Conservation (phyloP, 2,797 vertebrate genomes). For the Mus minutoides region DNA sequence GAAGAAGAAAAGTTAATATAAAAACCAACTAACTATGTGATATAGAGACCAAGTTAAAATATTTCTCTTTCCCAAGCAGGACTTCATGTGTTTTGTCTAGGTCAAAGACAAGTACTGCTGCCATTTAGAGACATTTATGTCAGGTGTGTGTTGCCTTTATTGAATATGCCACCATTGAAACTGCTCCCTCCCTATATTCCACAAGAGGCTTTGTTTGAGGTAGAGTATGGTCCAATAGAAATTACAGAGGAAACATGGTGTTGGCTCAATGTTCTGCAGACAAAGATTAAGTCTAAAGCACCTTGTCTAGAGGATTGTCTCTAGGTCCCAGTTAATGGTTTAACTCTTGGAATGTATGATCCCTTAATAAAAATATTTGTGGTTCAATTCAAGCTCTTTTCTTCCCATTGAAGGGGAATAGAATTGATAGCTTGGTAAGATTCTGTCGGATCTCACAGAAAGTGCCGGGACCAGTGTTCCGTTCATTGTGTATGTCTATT, state of each 20-base stretch:
- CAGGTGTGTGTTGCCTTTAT: neutral
- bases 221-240: neutral
- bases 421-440: too few relatives aligned
- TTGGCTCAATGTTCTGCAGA: too few relatives aligned
- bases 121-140: neutral
- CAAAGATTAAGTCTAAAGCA: too few relatives aligned
- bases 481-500: too few relatives aligned
- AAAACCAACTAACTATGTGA: slow-evolving; percentile 65
- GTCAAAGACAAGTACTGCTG: slow-evolving; percentile 14
- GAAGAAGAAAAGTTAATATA: slow-evolving; percentile 41
- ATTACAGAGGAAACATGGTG: neutral
- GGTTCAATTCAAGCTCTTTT: too few relatives aligned
- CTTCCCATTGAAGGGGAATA: too few relatives aligned
- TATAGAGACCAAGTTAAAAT: slow-evolving; percentile 65
- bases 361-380: too few relatives aligned
- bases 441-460: too few relatives aligned
- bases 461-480: too few relatives aligned
- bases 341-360: too few relatives aligned
- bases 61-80: slow-evolving; percentile 66
- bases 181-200: neutral
- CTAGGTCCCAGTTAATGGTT: too few relatives aligned
- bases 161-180: neutral
- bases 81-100: neutral
- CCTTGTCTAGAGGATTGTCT: too few relatives aligned
- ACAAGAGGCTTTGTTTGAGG: neutral